These are phyloP conservation scores for Nephrotoma flavescens DNA, from an alignment of 2,888 invertebrate species.

Conservation along the genomic window DNA sequence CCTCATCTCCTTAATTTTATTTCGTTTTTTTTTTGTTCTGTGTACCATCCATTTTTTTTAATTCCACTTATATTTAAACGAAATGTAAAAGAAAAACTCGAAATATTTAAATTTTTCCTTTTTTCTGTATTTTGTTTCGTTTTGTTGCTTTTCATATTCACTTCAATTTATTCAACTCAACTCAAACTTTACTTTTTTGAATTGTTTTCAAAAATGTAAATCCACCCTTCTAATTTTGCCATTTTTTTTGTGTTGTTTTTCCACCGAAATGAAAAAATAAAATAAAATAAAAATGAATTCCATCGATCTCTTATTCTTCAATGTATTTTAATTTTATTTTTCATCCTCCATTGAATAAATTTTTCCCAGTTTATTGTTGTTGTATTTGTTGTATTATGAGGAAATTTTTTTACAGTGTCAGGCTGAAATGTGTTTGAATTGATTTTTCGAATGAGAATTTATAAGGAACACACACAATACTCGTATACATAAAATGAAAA, in stretches of 20 bases:
- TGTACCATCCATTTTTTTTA: neutral
- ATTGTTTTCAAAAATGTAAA: constrained; percentile 1
- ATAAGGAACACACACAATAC: neutral
- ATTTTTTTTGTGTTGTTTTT: neutral
- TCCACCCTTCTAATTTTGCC: neutral
- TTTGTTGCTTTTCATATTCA: neutral
- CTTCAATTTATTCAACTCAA: neutral
- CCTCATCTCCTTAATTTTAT: neutral
- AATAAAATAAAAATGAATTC: neutral
- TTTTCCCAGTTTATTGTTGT: neutral
- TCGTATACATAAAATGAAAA: neutral
- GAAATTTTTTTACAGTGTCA: neutral
- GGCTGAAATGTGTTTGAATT: neutral
- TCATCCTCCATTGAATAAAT: neutral
- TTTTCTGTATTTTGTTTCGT: neutral
- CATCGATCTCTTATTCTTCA: neutral
- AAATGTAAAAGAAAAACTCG: neutral
- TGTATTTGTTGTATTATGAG: neutral
- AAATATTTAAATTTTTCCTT: neutral
- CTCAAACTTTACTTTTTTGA: neutral
- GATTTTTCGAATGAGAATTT: neutral
- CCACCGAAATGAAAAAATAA: neutral
- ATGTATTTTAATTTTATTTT: neutral
- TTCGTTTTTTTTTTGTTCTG: neutral
- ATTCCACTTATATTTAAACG: neutral